Evolutionary conservation across 2,797 vertebrate genomes (phyloP).

Genomic region (Arrhamphus sclerolepis): DNA sequence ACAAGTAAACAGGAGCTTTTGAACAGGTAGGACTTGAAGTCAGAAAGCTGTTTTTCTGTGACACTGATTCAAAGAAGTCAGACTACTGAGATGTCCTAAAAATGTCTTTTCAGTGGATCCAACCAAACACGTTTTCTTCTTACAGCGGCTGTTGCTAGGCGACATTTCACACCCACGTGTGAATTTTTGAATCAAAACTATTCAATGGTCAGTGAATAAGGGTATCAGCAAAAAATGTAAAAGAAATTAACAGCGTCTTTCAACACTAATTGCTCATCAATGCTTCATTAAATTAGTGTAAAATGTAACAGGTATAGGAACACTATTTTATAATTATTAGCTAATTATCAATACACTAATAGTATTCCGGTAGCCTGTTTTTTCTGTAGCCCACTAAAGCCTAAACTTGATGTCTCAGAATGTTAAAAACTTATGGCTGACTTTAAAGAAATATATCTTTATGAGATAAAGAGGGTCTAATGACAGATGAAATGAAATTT

Average conservation of each 20-base stretch:
- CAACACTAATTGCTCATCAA: neutral
- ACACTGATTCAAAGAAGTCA: slow-evolving; percentile 22
- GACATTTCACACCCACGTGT: slow-evolving; percentile 49
- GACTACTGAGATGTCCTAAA: slow-evolving; percentile 21
- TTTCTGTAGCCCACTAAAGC: slow-evolving; percentile 11
- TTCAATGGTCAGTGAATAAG: slow-evolving; percentile 27
- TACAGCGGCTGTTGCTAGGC: slow-evolving; percentile 61
- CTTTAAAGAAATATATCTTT: neutral
- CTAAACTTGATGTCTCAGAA: slow-evolving; percentile 6
- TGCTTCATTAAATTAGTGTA: neutral
- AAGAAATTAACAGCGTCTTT: neutral
- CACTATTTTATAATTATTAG: too few species aligned
- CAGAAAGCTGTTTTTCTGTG: slow-evolving; percentile 6
- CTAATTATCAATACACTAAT: neutral
- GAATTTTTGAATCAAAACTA: slow-evolving; percentile 42
- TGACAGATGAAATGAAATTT: neutral
- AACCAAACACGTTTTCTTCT: slow-evolving; percentile 17
- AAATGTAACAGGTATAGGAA: too few species aligned
- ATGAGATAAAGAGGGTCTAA: neutral
- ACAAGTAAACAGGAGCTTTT: slow-evolving; percentile 17
- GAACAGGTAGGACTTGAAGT: slow-evolving; percentile 10
- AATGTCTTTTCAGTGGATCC: slow-evolving; percentile 24
- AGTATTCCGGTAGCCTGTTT: neutral
- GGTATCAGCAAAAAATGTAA: neutral
- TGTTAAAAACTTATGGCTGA: neutral